Evolutionary conservation across 2,113 vertebrate species (phyloP), one percentile per base, ranked within the genome.

Genomic region (Podarcis raffonei): DNA sequence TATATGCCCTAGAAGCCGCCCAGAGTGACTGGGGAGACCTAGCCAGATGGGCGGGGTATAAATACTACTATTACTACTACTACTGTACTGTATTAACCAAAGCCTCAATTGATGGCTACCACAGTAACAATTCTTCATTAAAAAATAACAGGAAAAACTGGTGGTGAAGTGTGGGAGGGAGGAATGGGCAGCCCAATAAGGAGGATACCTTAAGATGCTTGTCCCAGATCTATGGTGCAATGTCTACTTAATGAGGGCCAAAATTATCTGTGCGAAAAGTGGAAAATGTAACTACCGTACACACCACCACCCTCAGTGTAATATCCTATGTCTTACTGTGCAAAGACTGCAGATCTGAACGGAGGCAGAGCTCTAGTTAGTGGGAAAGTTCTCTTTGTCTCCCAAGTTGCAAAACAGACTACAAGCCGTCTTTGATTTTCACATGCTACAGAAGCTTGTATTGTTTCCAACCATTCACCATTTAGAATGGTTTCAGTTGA

Each of bases 321-420:
- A 7, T 23, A 74, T 84, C 66, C 42, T 84, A 30, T 16, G 57
- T 13, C 81, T 39, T 66, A 69, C 72, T 59, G 6, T 77, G 90
- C 25, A 53, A 88, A 77, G 12, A 25, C 62, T 16, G 2, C 22
- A 59, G 35, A 86, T 83, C 3, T 78, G 81, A 89, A 85, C 18
- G 25, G 35, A 84, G 84, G 53, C 90, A 65, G 35, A 66, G 11
- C 72, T 92, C 89, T 89, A 94, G 0, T 90, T 90, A 82, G 85
- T 83, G 37, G 78, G n/a, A 86, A 65, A 42, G 80, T 32, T 92
- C 90, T 94, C 93, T 85, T 90, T 95, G 81, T 95, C 90, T 90
- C 92, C 91, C 91, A 92, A 93, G 91, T 83, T 86, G 32, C 87
- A 37, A 86, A 89, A 90, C 80, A 93, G 90, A 95, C 91, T 89